Evolutionary conservation across 2,888 invertebrate genomes (phyloP), one percentile per base, ranked within the genome.

Genomic region (Chrysolina oricalcia): DNA sequence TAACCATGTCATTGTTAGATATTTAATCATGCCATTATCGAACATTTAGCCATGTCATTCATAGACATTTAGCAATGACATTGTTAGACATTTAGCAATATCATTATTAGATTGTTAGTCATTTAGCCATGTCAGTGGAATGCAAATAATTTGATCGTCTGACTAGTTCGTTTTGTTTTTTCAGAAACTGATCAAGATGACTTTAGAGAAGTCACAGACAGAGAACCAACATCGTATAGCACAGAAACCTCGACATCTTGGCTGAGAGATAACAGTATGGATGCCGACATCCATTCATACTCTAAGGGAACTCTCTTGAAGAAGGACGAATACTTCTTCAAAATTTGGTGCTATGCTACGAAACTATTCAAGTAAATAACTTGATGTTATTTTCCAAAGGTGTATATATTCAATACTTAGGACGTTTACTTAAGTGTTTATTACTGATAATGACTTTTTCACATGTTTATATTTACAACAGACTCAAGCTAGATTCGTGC

Each of bases 271-370:
- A 94, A 96, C 87, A 95, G 96, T 85, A 97, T 98, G 95, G 97
- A 98, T 88, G 97, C 97, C 2, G 96, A 97, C 87, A 97, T 97
- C 82, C 92, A 94, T 82, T 95, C 96, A 59, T 97, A 97, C 89
- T 95, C 97, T n/a, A 93, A 95, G 82, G 95, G 95, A 79, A 94
- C 94, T 75, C 91, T 97, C 70, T 91, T 97, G 69, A 92, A 95
- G 81, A 93, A 94, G 85, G 97, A 97, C 88, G 97, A 98, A 90
- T 98, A 98, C 91, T 98, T 97, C 94, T 98, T 98, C 94, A 93
- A 96, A 83, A 95, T 97, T 89, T 97, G 96, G 95, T 94, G 94
- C 89, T 94, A 96, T 86, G 95, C 96, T 82, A 94, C 94, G 85
- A 94, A 95, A 88, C 91, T 95, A 77, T 95, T 95, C 89, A 94